Conservation (phyloP, 2,888 invertebrate species). For the Nyleta sp. region DNA sequence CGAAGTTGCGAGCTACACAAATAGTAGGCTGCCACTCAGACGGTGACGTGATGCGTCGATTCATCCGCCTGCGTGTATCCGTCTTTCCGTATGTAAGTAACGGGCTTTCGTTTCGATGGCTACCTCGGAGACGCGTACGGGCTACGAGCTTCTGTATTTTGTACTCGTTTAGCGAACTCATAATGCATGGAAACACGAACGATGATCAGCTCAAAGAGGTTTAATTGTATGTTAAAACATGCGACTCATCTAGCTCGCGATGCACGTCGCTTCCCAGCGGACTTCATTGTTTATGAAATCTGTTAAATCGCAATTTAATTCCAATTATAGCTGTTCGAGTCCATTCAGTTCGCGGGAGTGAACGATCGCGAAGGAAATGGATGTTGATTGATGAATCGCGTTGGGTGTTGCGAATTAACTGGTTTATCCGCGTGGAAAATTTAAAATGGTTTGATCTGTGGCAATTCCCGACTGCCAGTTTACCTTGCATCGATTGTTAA, state of each 20-base stretch:
- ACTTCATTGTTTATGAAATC: slow-evolving; percentile 44
- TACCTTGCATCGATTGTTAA: too few relatives aligned
- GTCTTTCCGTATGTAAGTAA: slow-evolving; percentile 66
- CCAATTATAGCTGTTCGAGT: slow-evolving; percentile 38
- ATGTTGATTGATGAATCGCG: slow-evolving; percentile 39
- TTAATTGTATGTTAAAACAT: slow-evolving; percentile 55
- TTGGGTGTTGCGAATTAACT: slow-evolving; percentile 25
- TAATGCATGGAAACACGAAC: slow-evolving; percentile 53
- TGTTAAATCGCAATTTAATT: slow-evolving; percentile 44
- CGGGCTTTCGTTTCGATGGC: slow-evolving; percentile 68
- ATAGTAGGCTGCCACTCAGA: slow-evolving; percentile 67
- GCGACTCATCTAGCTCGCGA: slow-evolving; percentile 49
- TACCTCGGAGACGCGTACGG: slow-evolving; percentile 65
- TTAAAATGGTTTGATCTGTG: slow-evolving; percentile 9
- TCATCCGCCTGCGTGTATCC: slow-evolving; percentile 62
- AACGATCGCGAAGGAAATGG: slow-evolving; percentile 36
- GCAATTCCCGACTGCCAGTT: background rate
- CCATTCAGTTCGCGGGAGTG: slow-evolving; percentile 34
- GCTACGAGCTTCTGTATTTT: slow-evolving; percentile 60
- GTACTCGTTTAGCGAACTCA: slow-evolving; percentile 53
- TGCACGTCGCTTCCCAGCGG: slow-evolving; percentile 29
- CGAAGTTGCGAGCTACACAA: slow-evolving; percentile 66
- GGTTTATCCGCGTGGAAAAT: slow-evolving; percentile 26
- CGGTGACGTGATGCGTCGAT: slow-evolving; percentile 63
- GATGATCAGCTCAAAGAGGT: slow-evolving; percentile 34